Percentiles rank a stretch among this genome's conserved stretches.
Conservation (phyloP, 2,888 invertebrate species). For the Amphipoea lucens region DNA sequence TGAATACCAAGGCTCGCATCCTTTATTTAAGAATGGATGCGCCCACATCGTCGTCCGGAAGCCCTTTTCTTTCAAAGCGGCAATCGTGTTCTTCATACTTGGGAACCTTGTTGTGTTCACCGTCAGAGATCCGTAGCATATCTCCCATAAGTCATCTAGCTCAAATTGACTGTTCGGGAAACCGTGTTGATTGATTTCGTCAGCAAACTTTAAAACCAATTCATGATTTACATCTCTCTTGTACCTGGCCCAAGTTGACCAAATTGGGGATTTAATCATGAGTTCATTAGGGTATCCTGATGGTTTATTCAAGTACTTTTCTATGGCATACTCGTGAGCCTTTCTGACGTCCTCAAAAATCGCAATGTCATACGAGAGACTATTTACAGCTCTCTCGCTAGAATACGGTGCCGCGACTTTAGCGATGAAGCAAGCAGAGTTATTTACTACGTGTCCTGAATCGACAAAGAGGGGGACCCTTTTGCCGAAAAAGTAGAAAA, state of each 20-base stretch:
- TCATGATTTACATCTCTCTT: slow-evolving; percentile 88
- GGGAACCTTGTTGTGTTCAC: slow-evolving; percentile 89
- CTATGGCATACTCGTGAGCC: slow-evolving; percentile 91
- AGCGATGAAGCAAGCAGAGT: slow-evolving; percentile 88
- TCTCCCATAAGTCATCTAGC: slow-evolving; percentile 92
- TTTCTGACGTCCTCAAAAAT: slow-evolving; percentile 89
- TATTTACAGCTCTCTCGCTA: slow-evolving; percentile 78
- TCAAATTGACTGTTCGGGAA: slow-evolving; percentile 90
- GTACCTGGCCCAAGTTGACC: slow-evolving; percentile 92
- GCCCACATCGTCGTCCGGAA: slow-evolving; percentile 91
- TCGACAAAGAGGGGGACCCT: slow-evolving; percentile 92
- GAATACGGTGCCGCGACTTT: slow-evolving; percentile 87
- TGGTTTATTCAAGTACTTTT: slow-evolving; percentile 90
- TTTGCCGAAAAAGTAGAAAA: slow-evolving; percentile 91
- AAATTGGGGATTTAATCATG: slow-evolving; percentile 91
- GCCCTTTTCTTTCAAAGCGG: slow-evolving; percentile 81
- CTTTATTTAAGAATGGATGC: slow-evolving; percentile 91
- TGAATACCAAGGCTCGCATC: slow-evolving; percentile 89
- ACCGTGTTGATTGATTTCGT: slow-evolving; percentile 85
- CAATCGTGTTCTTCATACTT: slow-evolving; percentile 87
- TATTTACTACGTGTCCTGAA: slow-evolving; percentile 88
- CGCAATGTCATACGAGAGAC: slow-evolving; percentile 91
- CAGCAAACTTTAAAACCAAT: slow-evolving; percentile 86
- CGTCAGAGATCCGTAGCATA: slow-evolving; percentile 91
- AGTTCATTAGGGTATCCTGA: slow-evolving; percentile 88